These are phyloP conservation scores for Pygoscelis antarcticus DNA, from an alignment of 2,113 vertebrate species.

Conservation along the genomic window DNA sequence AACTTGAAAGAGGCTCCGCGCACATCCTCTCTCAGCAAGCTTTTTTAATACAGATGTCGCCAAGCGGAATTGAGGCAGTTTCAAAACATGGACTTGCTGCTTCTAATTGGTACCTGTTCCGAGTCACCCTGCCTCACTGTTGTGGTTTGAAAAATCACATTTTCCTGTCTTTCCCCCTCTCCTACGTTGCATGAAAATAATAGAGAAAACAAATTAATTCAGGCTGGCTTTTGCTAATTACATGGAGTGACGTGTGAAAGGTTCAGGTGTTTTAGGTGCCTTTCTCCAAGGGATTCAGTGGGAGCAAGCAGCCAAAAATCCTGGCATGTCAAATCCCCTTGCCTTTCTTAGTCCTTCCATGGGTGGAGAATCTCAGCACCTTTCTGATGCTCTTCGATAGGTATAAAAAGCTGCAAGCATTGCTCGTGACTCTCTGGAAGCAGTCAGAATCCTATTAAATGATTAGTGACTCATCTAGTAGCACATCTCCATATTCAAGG, in stretches of 20 bases:
- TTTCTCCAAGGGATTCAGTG: not conserved
- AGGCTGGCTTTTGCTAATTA: not conserved
- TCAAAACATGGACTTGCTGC: not conserved
- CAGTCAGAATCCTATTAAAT: not conserved
- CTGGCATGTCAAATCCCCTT: not conserved
- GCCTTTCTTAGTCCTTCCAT: not conserved
- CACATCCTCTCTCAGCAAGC: not conserved
- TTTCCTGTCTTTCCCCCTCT: not conserved
- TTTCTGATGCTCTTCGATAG: not conserved
- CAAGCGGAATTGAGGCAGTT: not conserved
- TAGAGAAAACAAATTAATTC: not conserved
- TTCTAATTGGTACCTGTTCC: not conserved
- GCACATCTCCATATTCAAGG: not conserved
- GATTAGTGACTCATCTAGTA: slow-evolving; percentile 7
- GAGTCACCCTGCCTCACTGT: not conserved
- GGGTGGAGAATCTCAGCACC: not conserved
- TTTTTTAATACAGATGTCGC: not conserved
- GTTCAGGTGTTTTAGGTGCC: not conserved
- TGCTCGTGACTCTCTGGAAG: not conserved
- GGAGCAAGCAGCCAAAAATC: not conserved
- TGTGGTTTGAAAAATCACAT: not conserved
- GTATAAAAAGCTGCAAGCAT: not conserved
- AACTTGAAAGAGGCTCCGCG: not conserved
- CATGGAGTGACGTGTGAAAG: not conserved
- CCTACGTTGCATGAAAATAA: not conserved